Evolutionary conservation across 2,113 vertebrate genomes (phyloP).

Genomic region (Cynoglossus semilaevis): DNA sequence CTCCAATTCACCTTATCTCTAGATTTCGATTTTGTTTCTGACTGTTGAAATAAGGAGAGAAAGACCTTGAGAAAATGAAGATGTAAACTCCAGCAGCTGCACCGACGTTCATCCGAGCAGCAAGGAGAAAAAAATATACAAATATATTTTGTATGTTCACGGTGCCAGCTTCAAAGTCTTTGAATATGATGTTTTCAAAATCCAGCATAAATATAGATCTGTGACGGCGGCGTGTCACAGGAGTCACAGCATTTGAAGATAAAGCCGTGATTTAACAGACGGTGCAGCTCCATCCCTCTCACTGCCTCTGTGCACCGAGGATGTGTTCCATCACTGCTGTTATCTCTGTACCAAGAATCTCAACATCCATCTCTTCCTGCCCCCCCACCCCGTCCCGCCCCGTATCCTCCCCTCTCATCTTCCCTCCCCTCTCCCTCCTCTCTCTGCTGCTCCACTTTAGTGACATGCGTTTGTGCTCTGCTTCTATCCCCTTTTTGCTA

Average conservation of each 20-base stretch:
- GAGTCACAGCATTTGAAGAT: constrained; percentile 23
- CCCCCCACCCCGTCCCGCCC: constrained; percentile 21
- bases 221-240: constrained; percentile 8
- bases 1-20: too few relatives aligned
- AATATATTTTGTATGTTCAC: too few relatives aligned
- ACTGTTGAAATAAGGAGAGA: too few relatives aligned
- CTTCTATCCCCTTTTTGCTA: constrained; percentile 43
- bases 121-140: too few relatives aligned
- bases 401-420: constrained; percentile 21
- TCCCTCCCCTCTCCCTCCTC: constrained; percentile 29
- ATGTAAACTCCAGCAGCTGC: too few relatives aligned
- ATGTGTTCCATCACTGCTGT: constrained; percentile 53
- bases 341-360: constrained; percentile 50
- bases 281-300: constrained; percentile 32
- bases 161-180: not conserved
- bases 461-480: constrained; percentile 45
- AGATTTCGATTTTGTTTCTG: too few relatives aligned
- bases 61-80: too few relatives aligned
- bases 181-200: not conserved
- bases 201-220: constrained; percentile 1
- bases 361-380: constrained; percentile 54
- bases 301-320: constrained; percentile 31
- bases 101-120: too few relatives aligned
- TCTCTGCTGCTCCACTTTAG: constrained; percentile 40
- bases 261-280: constrained; percentile 10